Base-by-base conservation (phyloP, 2,113 vertebrate genomes). In the Percina caprodes region DNA sequence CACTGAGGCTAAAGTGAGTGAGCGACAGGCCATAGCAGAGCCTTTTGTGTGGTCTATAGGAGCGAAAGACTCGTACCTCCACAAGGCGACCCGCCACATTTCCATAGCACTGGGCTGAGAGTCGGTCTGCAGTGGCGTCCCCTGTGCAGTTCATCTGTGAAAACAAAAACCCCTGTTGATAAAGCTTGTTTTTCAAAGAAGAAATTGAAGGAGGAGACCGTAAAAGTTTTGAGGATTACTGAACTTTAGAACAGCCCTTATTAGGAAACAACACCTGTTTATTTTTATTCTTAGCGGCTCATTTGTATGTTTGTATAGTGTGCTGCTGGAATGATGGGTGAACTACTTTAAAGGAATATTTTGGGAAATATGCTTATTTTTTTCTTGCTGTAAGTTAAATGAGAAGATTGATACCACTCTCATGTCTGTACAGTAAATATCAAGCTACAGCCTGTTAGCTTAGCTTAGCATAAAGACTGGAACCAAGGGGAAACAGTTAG, bases 71-170 rank as follows among this genome's bases (percentile, higher is more conserved):
- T 68, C 52, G 70, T 96, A 96, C 97, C 96, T 97, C 93, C 69
- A 92, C 83, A 21, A 88, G 84, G 68, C 33, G 86, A 76, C 91
- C 83, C 0, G 83, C n/a, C 42, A 94, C 52, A 5, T 89, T 81
- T 89, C 94, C 95, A 73, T 56, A 89, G 90, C 96, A 97, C 82
- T 91, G 86, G n/a, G 94, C 95, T 23, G 92, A 93, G 81, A 96
- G 90, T 35, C 91, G 87, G 60, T 92, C 84, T 6, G 81, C 61
- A 0, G 71, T 42, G 26, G 88, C 42, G 51, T 94, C 93, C 76
- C 94, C 93, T n/a, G 88, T 93, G 94, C 96, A 97, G 93, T 90
- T 94, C 94, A 97, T 93, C 97, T 97, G 95, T 90, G 75, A 93
- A 93, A 95, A 95, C 93, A 95, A 88, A 91, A 87, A 77, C 82